phyloP scores from a whole-genome alignment of 2,113 vertebrate species.

The Gallinago jamesoni region DNA sequence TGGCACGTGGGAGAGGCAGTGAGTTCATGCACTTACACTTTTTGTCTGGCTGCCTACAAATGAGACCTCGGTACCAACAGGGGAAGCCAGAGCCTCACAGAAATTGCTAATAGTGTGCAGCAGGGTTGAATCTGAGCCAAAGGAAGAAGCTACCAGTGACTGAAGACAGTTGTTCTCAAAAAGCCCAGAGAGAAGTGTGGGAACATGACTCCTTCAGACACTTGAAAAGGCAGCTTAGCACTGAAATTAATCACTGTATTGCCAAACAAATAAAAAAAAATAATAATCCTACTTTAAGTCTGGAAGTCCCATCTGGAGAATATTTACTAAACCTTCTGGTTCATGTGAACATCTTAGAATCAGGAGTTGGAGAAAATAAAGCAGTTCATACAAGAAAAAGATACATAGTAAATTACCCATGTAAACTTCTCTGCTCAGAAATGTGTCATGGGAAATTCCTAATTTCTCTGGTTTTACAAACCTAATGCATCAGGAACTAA shows the following conservation, averaged over 20 bases:
- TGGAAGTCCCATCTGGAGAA: not conserved
- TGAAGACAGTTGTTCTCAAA: not conserved
- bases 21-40: not conserved
- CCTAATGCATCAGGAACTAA: not conserved
- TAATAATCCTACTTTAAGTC: not conserved
- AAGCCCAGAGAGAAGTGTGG: not conserved
- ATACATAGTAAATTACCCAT: not conserved
- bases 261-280: no score
- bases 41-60: not conserved
- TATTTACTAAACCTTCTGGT: not conserved
- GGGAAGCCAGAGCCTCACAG: not conserved
- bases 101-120: accelerated
- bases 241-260: not conserved
- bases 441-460: not conserved
- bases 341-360: not conserved
- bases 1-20: accelerated
- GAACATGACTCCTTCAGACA: not conserved
- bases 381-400: not conserved
- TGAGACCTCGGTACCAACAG: not conserved
- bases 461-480: not conserved
- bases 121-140: not conserved
- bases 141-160: not conserved
- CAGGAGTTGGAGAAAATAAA: not conserved
- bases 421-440: not conserved
- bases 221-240: not conserved